Evolutionary conservation across 2,888 invertebrate genomes (phyloP), one percentile per base, ranked within the genome.

Genomic region (Dryobota labecula): DNA sequence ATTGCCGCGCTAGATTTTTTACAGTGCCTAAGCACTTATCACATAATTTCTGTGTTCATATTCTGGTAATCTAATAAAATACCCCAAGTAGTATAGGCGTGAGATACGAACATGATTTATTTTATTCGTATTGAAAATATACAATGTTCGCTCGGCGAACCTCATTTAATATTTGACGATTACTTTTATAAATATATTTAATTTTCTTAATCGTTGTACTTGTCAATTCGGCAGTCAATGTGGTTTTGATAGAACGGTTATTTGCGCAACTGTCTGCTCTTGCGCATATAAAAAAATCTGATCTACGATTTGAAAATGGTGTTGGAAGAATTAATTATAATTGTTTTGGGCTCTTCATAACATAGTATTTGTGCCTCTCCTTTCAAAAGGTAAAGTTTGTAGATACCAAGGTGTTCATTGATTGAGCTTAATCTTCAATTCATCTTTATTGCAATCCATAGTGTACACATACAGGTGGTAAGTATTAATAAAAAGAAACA

Each of bases 101-200:
- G 24, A 43, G 27, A 47, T 54, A 66, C 45, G 41, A 64, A 45
- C 66, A 57, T 71, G 64, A 81, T 74, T 73, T 67, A 80, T 80
- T 56, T 70, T 49, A 76, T 70, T 70, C 57, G 11, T 41, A 76
- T 62, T 60, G 38, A 75, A 71, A 72, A 74, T 66, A 72, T 60
- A 54, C 57, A 49, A 18, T n/a, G 36, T 60, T 56, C 57, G 56
- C 4, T 43, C 43, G 20, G 30, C n/a, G 30, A 47, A 61, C 63
- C n/a, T 66, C 41, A 65, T 54, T 47, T 43, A 60, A 63, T 57
- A 1, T n/a, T 33, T 18, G 27, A 53, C 30, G 36, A 58, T 65
- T 62, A 38, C 7, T 36, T 63, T 64, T 69, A 66, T 41, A 54
- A 66, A 76, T 53, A 73, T 47, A 41, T 71, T 47, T 24, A 69